Evolutionary conservation across 2,888 invertebrate genomes (phyloP).

Genomic region (Pachydiplax longipennis): DNA sequence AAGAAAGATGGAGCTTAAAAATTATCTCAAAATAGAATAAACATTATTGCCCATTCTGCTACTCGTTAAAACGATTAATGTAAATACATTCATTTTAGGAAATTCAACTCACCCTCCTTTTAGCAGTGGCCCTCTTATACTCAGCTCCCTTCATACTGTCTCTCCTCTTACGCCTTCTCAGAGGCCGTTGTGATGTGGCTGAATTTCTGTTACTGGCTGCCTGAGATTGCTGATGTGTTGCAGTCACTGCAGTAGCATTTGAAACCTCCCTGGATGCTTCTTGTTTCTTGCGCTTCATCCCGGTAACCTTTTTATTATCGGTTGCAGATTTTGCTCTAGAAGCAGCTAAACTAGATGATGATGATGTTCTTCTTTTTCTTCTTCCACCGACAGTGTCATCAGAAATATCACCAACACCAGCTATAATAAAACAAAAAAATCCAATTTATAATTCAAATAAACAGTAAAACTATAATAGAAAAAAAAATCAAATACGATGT

Average conservation of each 20-base stretch:
- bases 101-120: constrained; percentile 48
- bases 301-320: constrained; percentile 55
- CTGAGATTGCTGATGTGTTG: constrained; percentile 15
- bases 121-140: constrained; percentile 47
- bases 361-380: constrained; percentile 49
- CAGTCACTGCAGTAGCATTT: constrained; percentile 52
- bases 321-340: constrained; percentile 58
- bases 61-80: too few species aligned
- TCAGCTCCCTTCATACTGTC: constrained; percentile 19
- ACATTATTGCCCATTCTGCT: too few species aligned
- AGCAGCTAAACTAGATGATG: constrained; percentile 57
- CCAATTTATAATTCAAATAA: too few species aligned
- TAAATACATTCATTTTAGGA: too few species aligned
- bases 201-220: constrained; percentile 39
- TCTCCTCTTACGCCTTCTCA: constrained; percentile 11
- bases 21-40: too few species aligned
- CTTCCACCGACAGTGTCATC: constrained; percentile 53
- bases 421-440: background rate
- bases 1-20: too few species aligned
- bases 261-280: constrained; percentile 61
- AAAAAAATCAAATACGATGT: too few species aligned
- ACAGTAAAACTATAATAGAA: too few species aligned
- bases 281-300: constrained; percentile 62
- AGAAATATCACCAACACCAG: background rate
- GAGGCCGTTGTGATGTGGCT: background rate